Percentiles rank a stretch among this genome's conserved stretches.
Conservation (phyloP, 2,888 invertebrate genomes). For the Cheilosia grossa region DNA sequence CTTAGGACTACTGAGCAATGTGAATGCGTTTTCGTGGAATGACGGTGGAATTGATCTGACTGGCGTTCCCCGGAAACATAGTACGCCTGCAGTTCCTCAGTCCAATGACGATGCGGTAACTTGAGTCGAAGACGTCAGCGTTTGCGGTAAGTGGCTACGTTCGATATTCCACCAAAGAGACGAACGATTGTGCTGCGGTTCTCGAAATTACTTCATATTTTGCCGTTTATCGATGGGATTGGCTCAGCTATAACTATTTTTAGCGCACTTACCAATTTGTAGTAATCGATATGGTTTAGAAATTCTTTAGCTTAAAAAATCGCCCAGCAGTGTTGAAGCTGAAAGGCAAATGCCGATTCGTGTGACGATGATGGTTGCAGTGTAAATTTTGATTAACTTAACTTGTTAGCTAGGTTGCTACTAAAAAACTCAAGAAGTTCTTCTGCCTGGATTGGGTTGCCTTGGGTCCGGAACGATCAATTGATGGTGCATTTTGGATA, state of each 20-base stretch:
- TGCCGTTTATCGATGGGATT: not conserved
- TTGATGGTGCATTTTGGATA: too few species aligned
- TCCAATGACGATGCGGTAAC: slow-evolving; percentile 64
- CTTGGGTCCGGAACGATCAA: too few species aligned
- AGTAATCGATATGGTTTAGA: slow-evolving; percentile 23
- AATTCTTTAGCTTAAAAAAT: not conserved
- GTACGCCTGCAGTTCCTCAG: slow-evolving; percentile 41
- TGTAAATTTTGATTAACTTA: too few species aligned
- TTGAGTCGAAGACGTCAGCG: slow-evolving; percentile 67
- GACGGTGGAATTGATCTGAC: slow-evolving; percentile 52
- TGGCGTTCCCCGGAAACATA: slow-evolving; percentile 65
- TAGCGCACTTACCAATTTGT: slow-evolving; percentile 17
- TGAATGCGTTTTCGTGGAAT: slow-evolving; percentile 63
- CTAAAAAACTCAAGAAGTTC: too few species aligned
- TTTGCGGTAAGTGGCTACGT: slow-evolving; percentile 63
- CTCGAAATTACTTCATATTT: slow-evolving; percentile 54
- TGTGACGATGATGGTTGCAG: too few species aligned
- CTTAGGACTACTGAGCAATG: slow-evolving; percentile 62
- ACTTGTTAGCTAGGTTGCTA: too few species aligned
- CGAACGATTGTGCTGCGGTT: slow-evolving; percentile 46
- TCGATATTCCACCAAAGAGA: slow-evolving; percentile 46
- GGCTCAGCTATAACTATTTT: slow-evolving; percentile 5
- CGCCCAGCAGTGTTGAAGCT: not conserved
- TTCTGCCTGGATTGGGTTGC: too few species aligned
- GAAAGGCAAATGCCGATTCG: too few species aligned